Percentiles rank a stretch among this genome's conserved stretches.
Conservation (phyloP, 2,797 vertebrate species). For the Schizopygopsis pylzovi region DNA sequence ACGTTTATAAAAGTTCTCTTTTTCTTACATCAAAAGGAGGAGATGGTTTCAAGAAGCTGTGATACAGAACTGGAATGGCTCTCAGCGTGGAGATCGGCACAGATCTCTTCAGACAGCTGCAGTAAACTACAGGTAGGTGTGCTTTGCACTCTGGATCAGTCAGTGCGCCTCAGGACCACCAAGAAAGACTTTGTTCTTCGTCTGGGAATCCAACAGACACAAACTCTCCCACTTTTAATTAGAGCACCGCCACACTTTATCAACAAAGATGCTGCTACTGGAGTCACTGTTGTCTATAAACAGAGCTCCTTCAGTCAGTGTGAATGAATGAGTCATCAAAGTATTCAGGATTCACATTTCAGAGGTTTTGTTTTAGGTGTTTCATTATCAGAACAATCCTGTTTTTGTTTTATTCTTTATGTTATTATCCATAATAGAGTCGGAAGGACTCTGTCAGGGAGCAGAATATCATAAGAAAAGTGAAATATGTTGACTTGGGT, state of each 20-base stretch:
- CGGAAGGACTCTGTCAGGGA: neutral
- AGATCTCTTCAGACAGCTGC: conserved; percentile 19
- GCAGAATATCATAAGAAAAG: neutral
- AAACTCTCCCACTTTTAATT: conserved; percentile 60
- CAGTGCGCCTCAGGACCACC: conserved; percentile 77
- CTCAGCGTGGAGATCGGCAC: neutral
- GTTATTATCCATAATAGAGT: neutral
- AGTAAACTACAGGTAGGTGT: conserved; percentile 45
- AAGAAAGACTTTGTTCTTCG: conserved; percentile 79
- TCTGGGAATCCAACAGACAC: conserved; percentile 62
- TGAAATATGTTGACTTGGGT: neutral
- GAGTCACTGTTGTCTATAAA: conserved; percentile 57
- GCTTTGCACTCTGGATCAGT: conserved; percentile 66
- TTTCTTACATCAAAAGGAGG: conserved; percentile 4
- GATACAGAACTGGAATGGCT: neutral
- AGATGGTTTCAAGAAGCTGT: conserved; percentile 15
- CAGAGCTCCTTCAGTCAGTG: conserved; percentile 47
- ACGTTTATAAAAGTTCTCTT: neutral
- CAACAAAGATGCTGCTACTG: conserved; percentile 47
- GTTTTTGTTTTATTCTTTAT: conserved; percentile 14
- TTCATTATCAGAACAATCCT: conserved; percentile 2
- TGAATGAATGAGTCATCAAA: conserved; percentile 26
- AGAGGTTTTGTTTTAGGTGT: conserved; percentile 37
- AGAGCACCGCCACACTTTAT: conserved; percentile 39
- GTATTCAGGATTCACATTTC: conserved; percentile 51